These are phyloP conservation scores for Ceryle rudis DNA, from an alignment of 2,797 vertebrate species.

Conservation along the genomic window DNA sequence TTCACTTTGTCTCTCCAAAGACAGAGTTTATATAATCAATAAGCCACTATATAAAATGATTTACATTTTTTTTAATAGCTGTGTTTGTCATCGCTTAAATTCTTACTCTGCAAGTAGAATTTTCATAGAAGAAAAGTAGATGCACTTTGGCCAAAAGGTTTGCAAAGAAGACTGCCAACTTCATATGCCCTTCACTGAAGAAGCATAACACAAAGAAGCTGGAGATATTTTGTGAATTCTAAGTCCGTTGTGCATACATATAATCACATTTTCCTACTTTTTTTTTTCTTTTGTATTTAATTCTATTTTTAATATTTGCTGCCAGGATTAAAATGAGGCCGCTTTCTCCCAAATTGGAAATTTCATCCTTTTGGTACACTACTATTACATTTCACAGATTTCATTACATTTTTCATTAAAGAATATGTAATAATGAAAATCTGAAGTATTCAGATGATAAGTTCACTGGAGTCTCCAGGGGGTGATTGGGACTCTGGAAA, in stretches of 20 bases:
- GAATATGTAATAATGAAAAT: background rate
- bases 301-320: slow-evolving; percentile 11
- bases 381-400: background rate
- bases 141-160: background rate
- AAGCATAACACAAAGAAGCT: background rate
- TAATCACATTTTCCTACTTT: background rate
- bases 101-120: background rate
- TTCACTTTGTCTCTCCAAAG: background rate
- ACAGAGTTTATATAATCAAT: background rate
- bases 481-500: background rate
- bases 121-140: background rate
- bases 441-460: background rate
- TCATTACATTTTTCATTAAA: slow-evolving; percentile 22
- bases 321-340: background rate
- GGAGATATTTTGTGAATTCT: background rate
- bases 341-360: background rate
- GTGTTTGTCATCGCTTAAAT: background rate
- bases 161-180: background rate
- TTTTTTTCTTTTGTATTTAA: background rate
- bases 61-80: background rate
- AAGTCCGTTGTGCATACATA: background rate
- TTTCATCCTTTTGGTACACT: background rate
- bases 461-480: background rate
- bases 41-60: background rate
- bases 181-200: background rate